Conservation (phyloP, 2,113 vertebrate species). For the Glareola pratincola region DNA sequence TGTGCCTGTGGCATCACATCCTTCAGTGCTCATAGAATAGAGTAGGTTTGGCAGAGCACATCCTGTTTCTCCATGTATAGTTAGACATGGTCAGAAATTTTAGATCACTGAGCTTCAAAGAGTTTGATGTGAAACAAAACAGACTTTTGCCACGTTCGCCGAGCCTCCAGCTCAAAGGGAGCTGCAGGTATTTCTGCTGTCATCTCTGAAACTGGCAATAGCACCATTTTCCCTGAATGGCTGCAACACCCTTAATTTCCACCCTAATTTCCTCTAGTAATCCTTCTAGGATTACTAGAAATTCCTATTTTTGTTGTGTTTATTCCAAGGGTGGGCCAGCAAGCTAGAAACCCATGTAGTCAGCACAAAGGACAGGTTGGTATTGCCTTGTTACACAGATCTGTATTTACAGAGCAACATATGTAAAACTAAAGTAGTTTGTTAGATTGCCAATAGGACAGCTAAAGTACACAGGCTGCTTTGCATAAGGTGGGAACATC, state of each 20-base stretch:
- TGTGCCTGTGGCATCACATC: background rate
- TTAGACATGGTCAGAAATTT: background rate
- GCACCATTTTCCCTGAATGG: background rate
- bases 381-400: background rate
- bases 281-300: too few relatives aligned
- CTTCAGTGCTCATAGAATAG: background rate
- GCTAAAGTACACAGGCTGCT: background rate
- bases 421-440: background rate
- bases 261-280: too few relatives aligned
- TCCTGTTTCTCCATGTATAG: background rate
- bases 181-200: background rate
- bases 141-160: background rate
- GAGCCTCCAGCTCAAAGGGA: background rate
- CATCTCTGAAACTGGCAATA: background rate
- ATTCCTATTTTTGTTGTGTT: background rate
- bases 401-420: background rate
- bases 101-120: background rate
- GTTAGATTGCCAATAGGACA: background rate
- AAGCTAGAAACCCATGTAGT: background rate
- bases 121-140: background rate
- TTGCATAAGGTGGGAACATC: background rate
- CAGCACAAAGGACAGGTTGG: background rate
- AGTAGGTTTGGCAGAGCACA: background rate
- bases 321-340: background rate
- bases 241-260: constrained; percentile 7